Evolutionary conservation across 2,888 invertebrate species (phyloP).

Genomic region (Imbricaverruca yamaguchii): DNA sequence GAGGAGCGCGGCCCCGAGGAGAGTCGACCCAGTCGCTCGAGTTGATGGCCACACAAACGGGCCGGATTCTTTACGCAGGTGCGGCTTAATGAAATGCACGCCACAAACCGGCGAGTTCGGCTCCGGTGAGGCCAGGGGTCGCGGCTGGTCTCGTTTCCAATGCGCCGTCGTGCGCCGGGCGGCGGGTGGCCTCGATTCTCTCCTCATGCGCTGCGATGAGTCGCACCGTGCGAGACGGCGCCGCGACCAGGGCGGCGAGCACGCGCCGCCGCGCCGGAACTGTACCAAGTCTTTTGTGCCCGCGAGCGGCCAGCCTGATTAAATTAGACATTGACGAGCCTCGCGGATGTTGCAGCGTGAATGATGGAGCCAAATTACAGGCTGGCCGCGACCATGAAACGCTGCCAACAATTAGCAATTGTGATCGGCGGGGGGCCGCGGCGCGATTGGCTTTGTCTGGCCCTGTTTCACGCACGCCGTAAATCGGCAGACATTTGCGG

Average conservation of each 20-base stretch:
- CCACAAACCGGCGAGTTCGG: neutral
- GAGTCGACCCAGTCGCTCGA: too few species aligned
- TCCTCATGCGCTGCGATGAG: neutral
- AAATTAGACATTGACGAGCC: neutral
- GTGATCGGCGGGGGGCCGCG: neutral
- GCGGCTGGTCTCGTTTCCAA: too few species aligned
- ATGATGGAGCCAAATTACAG: constrained; percentile 4
- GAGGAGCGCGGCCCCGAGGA: too few species aligned
- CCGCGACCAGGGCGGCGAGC: neutral
- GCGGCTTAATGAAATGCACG: neutral
- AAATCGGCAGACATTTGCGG: neutral
- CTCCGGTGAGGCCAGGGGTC: neutral
- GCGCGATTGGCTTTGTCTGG: neutral
- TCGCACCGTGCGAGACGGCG: neutral
- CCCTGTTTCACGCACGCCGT: neutral
- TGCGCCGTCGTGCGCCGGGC: neutral
- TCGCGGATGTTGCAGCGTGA: constrained; percentile 4
- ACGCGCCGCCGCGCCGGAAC: neutral
- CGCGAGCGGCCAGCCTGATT: neutral
- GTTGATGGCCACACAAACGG: too few species aligned
- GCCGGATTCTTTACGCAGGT: too few species aligned
- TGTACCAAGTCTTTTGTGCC: neutral
- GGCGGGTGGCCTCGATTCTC: neutral
- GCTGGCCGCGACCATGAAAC: neutral
- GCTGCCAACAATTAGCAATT: constrained; percentile 9